Base-by-base conservation (phyloP, 2,888 invertebrate genomes). In the Alloscopus bannaensis region DNA sequence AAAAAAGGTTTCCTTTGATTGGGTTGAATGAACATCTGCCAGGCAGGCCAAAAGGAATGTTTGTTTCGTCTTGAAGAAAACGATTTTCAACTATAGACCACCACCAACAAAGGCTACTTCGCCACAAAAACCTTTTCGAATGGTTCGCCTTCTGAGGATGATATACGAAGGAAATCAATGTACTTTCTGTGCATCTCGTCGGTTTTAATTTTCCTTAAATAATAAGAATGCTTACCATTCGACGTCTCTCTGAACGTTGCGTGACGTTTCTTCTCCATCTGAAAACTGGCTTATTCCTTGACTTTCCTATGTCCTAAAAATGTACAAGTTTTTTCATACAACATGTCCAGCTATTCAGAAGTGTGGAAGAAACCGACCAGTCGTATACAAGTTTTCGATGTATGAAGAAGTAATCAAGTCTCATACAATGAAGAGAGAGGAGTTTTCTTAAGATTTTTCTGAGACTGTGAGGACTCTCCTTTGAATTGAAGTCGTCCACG, bases 11-110 rank as follows among this genome's bases (percentile, higher is more conserved):
- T 73, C 60, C 66, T 75, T 66, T 24, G 57, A 59, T 75, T 45
- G 60, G 60, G 68, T 76, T 76, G 68, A 76, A 68, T 76, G 76
- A 76, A 76, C 76, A 76, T 76, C 76, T 76, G 76, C 76, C 76
- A 68, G 36, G 68, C 55, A 55, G 70, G 47, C 26, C 20, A 29
- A 28, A 52, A 52, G 20, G 20, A 64, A 64, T 62, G 40, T 29
- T 13, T 55, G 28, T 69, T 55, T 69, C 26, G 36, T 50, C 47
- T 64, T 72, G 60, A 60, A n/a, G n/a, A n/a, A n/a, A n/a, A n/a
- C n/a, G n/a, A n/a, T n/a, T n/a, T 50, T 59, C 20, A 50, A 20
- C 22, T 45, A 29, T 47, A 68, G 42, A 76, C n/a, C 68, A 52
- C 76, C 76, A 76, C 76, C 76, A 52, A 60, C 76, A 36, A 76